Evolutionary conservation across 1,140 invertebrate genomes (phyloP), one percentile per base, ranked within the genome.

Genomic region (Archegozetes longisetosus): DNA sequence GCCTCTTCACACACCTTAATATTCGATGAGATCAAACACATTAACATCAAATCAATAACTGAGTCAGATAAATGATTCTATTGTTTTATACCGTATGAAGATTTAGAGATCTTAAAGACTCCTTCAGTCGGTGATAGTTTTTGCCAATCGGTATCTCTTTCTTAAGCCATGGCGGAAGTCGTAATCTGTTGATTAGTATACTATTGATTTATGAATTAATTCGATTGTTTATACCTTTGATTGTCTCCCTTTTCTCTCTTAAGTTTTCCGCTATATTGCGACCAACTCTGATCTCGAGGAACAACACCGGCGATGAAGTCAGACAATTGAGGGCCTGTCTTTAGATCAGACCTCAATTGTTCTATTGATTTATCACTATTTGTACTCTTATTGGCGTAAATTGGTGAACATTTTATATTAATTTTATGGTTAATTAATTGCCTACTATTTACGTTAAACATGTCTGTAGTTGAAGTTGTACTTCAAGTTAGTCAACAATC

Each of bases 121-220:
- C 78, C 69, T 97, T 98, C 17, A 99, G 73, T 68, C 80, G 70
- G 84, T 68, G 66, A 66, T 76, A 79, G 63, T 77, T 75, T 65
- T 76, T 75, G 70, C 86, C 92, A 66, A 84, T 83, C 13, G 94
- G 92, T 70, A 98, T 96, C 68, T 89, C 81, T 48, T 84, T 91
- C 71, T 98, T 98, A 29, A 99, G 70, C 96, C 96, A 99, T 53
- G 92, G 88, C 22, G 96, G 95, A 55, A 99, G 73, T 58, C 90
- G 76, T 26, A 97, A 72, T 58, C 91, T 78, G 50, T 51, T 62
- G 3, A 27, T 3, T 29, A 58, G 12, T 20, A 58, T 58, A 9
- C 26, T n/a, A 54, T 50, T 57, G 58, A 51, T 27, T 9, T 13
- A 58, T 23, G 0, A 62, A 40, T 24, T 48, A 29, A 32, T 55